Conservation (phyloP, 1,140 invertebrate species). For the Pemphigus obesinymphae region DNA sequence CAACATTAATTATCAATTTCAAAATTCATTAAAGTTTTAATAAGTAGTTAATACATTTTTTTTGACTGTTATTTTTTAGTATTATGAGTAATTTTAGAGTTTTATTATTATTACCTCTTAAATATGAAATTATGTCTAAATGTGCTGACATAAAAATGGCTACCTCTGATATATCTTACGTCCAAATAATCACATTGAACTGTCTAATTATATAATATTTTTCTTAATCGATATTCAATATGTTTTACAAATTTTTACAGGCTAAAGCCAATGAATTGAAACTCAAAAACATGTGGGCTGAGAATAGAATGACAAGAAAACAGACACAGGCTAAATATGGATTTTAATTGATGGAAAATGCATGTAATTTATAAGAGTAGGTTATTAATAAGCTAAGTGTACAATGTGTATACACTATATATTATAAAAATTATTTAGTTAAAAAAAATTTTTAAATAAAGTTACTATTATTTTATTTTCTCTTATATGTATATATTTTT, state of each 20-base stretch:
- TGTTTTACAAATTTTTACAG: slow-evolving; percentile 52
- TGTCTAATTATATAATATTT: background rate
- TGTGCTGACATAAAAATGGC: too few relatives aligned
- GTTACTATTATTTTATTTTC: background rate
- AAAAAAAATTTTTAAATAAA: background rate
- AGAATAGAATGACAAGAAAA: slow-evolving; percentile 73
- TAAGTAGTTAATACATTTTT: too few relatives aligned
- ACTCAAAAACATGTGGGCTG: slow-evolving; percentile 88
- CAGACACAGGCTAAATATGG: slow-evolving; percentile 87
- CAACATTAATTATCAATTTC: too few relatives aligned
- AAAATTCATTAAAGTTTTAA: too few relatives aligned
- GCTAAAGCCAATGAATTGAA: slow-evolving; percentile 91
- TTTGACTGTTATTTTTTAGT: too few relatives aligned
- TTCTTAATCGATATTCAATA: background rate
- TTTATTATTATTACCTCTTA: too few relatives aligned
- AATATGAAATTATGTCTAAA: too few relatives aligned
- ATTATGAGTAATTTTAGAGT: too few relatives aligned
- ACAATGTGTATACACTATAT: too few relatives aligned
- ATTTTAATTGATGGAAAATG: slow-evolving; percentile 57
- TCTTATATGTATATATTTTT: background rate
- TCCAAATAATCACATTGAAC: too few relatives aligned
- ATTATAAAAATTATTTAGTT: background rate
- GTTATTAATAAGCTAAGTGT: background rate
- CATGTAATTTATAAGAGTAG: background rate
- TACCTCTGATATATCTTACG: too few relatives aligned